Conservation (phyloP, 64 coral and sea anemone species). For the Acropora tenuis region DNA sequence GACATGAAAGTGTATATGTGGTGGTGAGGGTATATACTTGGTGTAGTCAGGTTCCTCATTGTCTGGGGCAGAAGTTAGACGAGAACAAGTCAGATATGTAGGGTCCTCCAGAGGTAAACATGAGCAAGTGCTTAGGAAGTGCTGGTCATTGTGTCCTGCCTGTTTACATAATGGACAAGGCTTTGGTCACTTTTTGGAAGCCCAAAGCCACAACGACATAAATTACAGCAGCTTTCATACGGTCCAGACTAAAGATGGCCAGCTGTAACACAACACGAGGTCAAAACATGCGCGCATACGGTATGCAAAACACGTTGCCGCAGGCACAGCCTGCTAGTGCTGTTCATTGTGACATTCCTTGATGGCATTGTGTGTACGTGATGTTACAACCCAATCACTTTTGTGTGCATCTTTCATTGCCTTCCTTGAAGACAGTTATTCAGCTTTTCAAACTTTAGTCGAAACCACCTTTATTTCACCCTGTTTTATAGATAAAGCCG, state of each 20-base stretch:
- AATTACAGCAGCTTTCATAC: too few relatives aligned
- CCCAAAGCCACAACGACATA: neutral
- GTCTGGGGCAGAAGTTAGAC: neutral
- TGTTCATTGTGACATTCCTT: neutral
- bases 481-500: neutral
- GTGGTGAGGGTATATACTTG: neutral
- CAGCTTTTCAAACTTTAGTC: neutral
- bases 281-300: too few relatives aligned
- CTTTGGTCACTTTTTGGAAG: neutral
- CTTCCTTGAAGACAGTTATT: neutral
- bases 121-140: constrained; percentile 11
- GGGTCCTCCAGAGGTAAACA: constrained; percentile 13
- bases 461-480: neutral
- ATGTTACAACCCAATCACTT: neutral
- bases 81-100: neutral
- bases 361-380: neutral
- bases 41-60: neutral
- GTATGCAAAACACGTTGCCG: too few relatives aligned
- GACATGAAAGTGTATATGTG: neutral
- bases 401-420: neutral
- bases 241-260: too few relatives aligned
- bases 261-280: too few relatives aligned
- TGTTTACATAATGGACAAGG: constrained; percentile 33
- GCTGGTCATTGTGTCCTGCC: constrained; percentile 19
- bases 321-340: too few relatives aligned